phyloP scores from a whole-genome alignment of 2,797 vertebrate genomes.

The Cyprinodon diabolis region DNA sequence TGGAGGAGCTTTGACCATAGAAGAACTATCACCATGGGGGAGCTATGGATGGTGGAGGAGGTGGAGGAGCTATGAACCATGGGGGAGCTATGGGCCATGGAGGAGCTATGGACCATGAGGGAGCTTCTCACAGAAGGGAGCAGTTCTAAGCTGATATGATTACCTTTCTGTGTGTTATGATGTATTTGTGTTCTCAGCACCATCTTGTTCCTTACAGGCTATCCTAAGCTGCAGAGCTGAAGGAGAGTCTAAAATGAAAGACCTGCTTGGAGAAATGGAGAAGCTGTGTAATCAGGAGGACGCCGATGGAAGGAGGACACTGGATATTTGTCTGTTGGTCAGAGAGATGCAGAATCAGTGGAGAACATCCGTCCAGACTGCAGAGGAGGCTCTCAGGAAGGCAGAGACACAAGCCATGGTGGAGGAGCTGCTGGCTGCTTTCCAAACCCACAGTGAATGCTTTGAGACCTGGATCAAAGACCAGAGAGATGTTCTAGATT shows the following conservation, averaged over 20 bases:
- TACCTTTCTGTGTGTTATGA: too few species aligned
- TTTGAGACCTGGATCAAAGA: constrained; percentile 82
- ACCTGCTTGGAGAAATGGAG: constrained; percentile 53
- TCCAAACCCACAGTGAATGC: constrained; percentile 66
- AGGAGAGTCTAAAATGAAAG: constrained; percentile 79
- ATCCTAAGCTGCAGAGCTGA: constrained; percentile 75
- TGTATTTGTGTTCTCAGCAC: neutral
- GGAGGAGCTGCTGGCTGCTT: constrained; percentile 48
- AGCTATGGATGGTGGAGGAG: too few species aligned
- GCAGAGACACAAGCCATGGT: constrained; percentile 10
- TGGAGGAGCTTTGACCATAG: too few species aligned
- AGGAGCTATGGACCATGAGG: too few species aligned
- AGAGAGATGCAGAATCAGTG: constrained; percentile 64
- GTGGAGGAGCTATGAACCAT: too few species aligned
- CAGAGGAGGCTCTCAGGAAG: constrained; percentile 43
- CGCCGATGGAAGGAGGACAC: constrained; percentile 52
- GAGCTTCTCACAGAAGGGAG: too few species aligned
- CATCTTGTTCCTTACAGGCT: constrained; percentile 64
- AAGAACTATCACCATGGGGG: too few species aligned
- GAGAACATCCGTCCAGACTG: constrained; percentile 53
- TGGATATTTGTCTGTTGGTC: constrained; percentile 39
- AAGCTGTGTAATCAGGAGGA: constrained; percentile 56
- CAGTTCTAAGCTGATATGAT: too few species aligned
- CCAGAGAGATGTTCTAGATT: constrained; percentile 71
- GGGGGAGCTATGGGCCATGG: too few species aligned